Evolutionary conservation across 2,888 invertebrate genomes (phyloP), one percentile per base, ranked within the genome.

Genomic region (Philhelius pedissequus): DNA sequence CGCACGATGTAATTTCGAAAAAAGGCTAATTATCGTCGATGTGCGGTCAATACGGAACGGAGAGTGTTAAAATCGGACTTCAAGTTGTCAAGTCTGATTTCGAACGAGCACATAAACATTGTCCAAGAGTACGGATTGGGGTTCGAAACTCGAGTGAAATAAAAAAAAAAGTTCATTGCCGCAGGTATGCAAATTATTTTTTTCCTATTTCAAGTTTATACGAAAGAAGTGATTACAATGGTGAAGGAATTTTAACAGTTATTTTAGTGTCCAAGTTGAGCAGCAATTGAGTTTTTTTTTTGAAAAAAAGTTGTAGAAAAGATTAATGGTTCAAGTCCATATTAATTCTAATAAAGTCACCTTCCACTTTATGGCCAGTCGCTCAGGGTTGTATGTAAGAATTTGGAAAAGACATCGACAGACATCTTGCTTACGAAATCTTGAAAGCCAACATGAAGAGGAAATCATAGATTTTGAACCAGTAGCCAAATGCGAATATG

Each of bases 21-120:
- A 84, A 75, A 66, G 76, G 35, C 80, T 84, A 84, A 84, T 84
- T 84, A 84, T 40, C 64, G 32, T 64, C 79, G 84, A 66, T 80
- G 84, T 80, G n/a, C n/a, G 84, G 84, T 80, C 75, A 80, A 60
- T 70, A 71, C 71, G 60, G 60, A 80, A 84, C 68, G 40, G 40
- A 75, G 70, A 70, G 75, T 80, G 79, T 76, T 70, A 84, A 75
- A 71, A 80, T 76, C 68, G 70, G 71, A 84, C 70, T 80, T 48
- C 43, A 52, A 76, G 80, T 80, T 84, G 80, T 76, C 84, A 80
- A 79, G 83, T 74, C 43, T 62, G 58, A 71, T 73, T 62, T 58
- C 54, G 27, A 56, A 45, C 70, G 66, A 60, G 48, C 56, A 62
- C 35, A n/a, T n/a, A 45, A 30, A 60, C 60, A 40, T 56, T 56